Conservation (phyloP, 2,113 vertebrate species). For the Laticauda laticaudata region DNA sequence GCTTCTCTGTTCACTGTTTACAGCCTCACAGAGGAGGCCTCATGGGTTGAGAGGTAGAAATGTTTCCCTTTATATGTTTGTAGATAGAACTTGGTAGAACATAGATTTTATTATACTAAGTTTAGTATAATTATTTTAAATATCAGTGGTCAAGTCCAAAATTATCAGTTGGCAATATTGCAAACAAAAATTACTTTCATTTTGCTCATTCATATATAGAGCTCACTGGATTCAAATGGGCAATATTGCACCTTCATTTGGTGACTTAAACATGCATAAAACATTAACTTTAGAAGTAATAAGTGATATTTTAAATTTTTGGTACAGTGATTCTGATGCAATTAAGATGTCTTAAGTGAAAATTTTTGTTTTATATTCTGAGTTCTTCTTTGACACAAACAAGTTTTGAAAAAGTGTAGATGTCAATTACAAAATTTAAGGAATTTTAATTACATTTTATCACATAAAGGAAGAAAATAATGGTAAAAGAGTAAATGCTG, state of each 20-base stretch:
- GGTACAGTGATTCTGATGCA: neutral
- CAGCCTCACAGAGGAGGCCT: slow-evolving; percentile 90
- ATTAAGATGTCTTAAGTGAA: neutral
- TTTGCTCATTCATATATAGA: slow-evolving; percentile 50
- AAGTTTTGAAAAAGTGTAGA: neutral
- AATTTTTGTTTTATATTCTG: neutral
- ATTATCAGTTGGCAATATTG: slow-evolving; percentile 46
- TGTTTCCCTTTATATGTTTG: slow-evolving; percentile 76
- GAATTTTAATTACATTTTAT: neutral
- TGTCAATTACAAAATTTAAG: neutral
- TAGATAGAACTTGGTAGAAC: slow-evolving; percentile 78
- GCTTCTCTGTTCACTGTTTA: slow-evolving; percentile 82
- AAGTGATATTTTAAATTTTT: neutral
- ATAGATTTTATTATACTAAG: slow-evolving; percentile 58
- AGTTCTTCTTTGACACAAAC: neutral
- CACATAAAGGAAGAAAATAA: neutral
- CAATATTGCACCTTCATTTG: neutral
- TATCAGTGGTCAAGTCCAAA: slow-evolving; percentile 74
- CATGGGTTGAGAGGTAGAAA: slow-evolving; percentile 95
- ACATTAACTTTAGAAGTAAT: neutral
- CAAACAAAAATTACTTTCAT: slow-evolving; percentile 48
- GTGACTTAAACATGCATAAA: neutral
- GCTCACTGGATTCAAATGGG: slow-evolving; percentile 62
- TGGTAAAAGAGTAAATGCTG: neutral
- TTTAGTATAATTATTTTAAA: slow-evolving; percentile 52